phyloP scores from a whole-genome alignment of 2,888 invertebrate genomes.

The Stenodema calcarata region DNA sequence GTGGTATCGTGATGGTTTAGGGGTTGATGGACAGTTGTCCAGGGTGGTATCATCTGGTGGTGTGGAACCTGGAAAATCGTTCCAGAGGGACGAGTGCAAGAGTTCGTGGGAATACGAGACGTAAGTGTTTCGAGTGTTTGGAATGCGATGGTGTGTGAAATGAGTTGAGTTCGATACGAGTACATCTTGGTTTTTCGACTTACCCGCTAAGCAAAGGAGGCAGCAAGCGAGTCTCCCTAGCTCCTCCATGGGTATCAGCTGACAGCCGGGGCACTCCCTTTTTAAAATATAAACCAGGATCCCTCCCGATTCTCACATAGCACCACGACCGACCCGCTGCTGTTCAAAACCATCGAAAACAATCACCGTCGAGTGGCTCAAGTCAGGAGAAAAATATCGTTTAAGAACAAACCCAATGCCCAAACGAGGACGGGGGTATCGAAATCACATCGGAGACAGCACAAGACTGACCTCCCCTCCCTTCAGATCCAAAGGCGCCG shows the following conservation, averaged over 20 bases:
- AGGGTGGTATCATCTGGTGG: neutral
- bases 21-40: neutral
- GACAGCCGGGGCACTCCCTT: constrained; percentile 39
- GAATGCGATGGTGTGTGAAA: neutral
- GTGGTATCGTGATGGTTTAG: neutral
- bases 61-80: neutral
- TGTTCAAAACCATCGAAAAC: neutral
- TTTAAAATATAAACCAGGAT: neutral
- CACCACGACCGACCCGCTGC: neutral
- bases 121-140: no score
- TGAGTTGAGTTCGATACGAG: neutral
- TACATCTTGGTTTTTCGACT: neutral
- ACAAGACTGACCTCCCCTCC: constrained; percentile 48
- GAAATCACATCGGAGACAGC: constrained; percentile 46
- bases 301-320: constrained; percentile 12
- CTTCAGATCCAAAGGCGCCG: constrained; percentile 25
- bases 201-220: constrained; percentile 41
- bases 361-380: neutral
- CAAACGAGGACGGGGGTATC: neutral
- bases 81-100: no score
- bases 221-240: constrained; percentile 31
- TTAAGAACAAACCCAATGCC: neutral
- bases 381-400: neutral
- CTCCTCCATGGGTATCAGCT: constrained; percentile 41
- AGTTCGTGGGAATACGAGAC: no score